These are phyloP conservation scores for Acarapis woodi DNA, from an alignment of 1,140 invertebrate species.

Conservation along the genomic window DNA sequence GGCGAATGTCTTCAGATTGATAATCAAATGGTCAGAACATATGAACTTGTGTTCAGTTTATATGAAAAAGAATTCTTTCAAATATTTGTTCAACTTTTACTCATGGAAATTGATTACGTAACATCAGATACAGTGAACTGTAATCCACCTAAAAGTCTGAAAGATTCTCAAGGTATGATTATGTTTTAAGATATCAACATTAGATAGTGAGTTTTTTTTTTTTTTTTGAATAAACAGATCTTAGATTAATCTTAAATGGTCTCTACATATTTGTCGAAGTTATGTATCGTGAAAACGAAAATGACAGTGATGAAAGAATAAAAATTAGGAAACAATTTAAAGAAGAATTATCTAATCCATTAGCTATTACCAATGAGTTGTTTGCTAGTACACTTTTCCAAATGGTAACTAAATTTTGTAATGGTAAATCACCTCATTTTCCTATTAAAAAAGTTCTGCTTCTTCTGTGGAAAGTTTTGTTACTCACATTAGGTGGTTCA, in stretches of 20 bases:
- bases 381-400: constrained; percentile 58
- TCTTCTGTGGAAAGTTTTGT: constrained; percentile 77
- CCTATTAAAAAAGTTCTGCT: constrained; percentile 90
- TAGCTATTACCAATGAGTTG: constrained; percentile 32
- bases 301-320: constrained; percentile 24
- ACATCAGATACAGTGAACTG: neutral
- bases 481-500: constrained; percentile 54
- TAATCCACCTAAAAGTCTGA: constrained; percentile 1
- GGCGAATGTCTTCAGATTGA: constrained; percentile 11
- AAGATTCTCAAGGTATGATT: no score
- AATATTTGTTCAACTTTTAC: constrained; percentile 63
- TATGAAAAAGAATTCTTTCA: constrained; percentile 62
- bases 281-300: constrained; percentile 31
- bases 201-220: neutral
- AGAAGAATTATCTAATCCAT: constrained; percentile 9
- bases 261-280: constrained; percentile 81
- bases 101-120: constrained; percentile 66
- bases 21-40: constrained; percentile 8
- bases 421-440: constrained; percentile 71
- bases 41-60: constrained; percentile 49
- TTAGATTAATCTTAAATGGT: constrained; percentile 67
- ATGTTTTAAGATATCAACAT: neutral
- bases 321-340: constrained; percentile 9
- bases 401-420: constrained; percentile 83
- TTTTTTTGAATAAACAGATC: constrained; percentile 50